Percentiles rank a stretch among this genome's conserved stretches.
phyloP scores from a whole-genome alignment of 2,797 vertebrate genomes.

The Decapterus maruadsi region DNA sequence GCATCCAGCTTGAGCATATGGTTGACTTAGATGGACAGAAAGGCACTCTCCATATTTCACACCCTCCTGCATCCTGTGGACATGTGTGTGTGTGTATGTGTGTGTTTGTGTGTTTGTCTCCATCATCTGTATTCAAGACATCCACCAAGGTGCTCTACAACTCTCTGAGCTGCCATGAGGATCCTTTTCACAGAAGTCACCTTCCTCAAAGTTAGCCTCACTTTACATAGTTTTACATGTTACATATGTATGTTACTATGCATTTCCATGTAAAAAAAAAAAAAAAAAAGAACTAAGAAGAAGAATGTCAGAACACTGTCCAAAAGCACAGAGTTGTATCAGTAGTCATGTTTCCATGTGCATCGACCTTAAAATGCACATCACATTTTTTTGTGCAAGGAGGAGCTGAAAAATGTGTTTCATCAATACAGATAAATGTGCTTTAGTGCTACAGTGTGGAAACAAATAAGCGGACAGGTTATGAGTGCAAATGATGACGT shows the following conservation, averaged over 20 bases:
- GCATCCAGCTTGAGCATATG: conserved; percentile 50
- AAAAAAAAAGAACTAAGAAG: too few relatives aligned
- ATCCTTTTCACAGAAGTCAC: conserved; percentile 39
- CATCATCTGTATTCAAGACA: conserved; percentile 69
- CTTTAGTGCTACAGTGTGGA: too few relatives aligned
- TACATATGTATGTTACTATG: conserved; percentile 10
- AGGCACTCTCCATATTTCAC: conserved; percentile 2
- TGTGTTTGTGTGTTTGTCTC: neutral
- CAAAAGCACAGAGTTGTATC: neutral
- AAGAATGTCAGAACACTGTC: neutral
- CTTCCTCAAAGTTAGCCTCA: conserved; percentile 34
- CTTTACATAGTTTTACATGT: conserved; percentile 42
- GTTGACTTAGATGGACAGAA: conserved; percentile 19
- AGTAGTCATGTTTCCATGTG: neutral
- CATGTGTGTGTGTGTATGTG: conserved; percentile 17
- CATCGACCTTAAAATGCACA: too few relatives aligned
- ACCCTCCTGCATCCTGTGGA: conserved; percentile 24
- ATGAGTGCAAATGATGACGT: too few relatives aligned
- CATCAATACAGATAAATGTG: too few relatives aligned
- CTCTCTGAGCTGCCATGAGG: conserved; percentile 51
- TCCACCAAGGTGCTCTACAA: conserved; percentile 53
- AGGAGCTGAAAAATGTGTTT: too few relatives aligned
- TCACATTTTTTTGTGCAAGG: too few relatives aligned
- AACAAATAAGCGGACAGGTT: too few relatives aligned
- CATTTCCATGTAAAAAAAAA: conserved; percentile 13